phyloP scores from a whole-genome alignment of 2,888 invertebrate genomes.

The Leistus spinibarbis region DNA sequence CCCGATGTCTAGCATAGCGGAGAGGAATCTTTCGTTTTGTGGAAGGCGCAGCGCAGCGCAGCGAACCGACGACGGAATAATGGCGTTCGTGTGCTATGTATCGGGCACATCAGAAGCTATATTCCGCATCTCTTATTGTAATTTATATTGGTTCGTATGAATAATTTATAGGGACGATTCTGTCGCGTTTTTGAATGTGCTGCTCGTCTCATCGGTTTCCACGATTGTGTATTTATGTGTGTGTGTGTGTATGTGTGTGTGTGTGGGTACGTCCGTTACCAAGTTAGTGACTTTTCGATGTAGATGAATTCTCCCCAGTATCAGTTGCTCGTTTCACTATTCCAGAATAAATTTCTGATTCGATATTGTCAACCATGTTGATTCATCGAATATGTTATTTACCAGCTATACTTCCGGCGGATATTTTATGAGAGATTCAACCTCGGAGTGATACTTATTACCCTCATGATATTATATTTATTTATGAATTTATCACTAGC shows the following conservation, averaged over 20 bases:
- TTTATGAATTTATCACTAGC: no score
- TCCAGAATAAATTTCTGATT: background rate
- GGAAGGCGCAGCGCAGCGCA: background rate
- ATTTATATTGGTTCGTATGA: conserved; percentile 39
- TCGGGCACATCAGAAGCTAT: conserved; percentile 29
- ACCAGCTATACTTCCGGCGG: no score
- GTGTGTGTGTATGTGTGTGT: background rate
- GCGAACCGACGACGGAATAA: background rate
- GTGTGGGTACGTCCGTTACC: background rate
- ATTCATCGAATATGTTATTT: background rate
- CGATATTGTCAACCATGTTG: background rate
- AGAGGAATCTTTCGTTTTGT: background rate
- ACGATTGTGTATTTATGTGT: conserved; percentile 7
- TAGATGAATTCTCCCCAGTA: background rate
- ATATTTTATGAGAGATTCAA: no score
- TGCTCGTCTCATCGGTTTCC: conserved; percentile 24
- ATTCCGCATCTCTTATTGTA: conserved; percentile 38
- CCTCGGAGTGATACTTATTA: no score
- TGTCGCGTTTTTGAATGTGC: conserved; percentile 29
- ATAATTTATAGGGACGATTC: conserved; percentile 29
- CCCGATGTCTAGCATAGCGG: background rate
- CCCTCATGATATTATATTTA: no score
- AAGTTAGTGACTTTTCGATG: conserved; percentile 16
- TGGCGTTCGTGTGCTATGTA: conserved; percentile 20
- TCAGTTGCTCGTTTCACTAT: background rate